phyloP scores from a whole-genome alignment of 2,113 vertebrate genomes.

The Corythornis cristatus region DNA sequence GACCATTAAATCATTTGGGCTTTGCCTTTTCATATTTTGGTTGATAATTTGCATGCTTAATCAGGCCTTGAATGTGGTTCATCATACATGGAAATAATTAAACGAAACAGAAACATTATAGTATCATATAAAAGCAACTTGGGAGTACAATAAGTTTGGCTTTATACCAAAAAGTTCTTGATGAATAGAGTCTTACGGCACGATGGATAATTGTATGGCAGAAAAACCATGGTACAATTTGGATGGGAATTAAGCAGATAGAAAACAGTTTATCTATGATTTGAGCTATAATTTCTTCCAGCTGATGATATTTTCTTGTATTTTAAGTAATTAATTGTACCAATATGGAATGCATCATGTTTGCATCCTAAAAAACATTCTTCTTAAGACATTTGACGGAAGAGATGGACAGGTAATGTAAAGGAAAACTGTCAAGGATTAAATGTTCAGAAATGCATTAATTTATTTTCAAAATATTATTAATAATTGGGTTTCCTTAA shows the following conservation, averaged over 20 bases:
- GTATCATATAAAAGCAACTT: background rate
- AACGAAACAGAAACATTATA: background rate
- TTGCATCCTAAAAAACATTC: background rate
- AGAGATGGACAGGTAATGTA: background rate
- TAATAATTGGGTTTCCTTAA: background rate
- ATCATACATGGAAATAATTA: background rate
- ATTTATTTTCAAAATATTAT: background rate
- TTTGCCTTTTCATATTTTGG: background rate
- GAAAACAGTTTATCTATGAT: background rate
- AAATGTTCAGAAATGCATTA: background rate
- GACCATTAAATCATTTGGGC: background rate
- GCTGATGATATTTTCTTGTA: background rate
- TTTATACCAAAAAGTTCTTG: background rate
- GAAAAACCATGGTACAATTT: background rate
- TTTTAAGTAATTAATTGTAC: background rate
- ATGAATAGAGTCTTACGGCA: background rate
- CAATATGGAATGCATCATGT: background rate
- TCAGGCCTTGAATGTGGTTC: background rate
- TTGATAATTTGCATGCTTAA: slow-evolving; percentile 29
- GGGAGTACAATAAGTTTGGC: background rate
- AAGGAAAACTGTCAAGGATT: background rate
- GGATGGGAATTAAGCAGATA: background rate
- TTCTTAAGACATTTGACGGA: background rate
- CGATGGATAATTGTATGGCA: background rate
- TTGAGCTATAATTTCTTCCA: background rate